A percentile compares a stretch with the other conserved stretches of the same genome.
Evolutionary conservation across 2,797 vertebrate species (phyloP).

Genomic region (Anguilla megastoma): DNA sequence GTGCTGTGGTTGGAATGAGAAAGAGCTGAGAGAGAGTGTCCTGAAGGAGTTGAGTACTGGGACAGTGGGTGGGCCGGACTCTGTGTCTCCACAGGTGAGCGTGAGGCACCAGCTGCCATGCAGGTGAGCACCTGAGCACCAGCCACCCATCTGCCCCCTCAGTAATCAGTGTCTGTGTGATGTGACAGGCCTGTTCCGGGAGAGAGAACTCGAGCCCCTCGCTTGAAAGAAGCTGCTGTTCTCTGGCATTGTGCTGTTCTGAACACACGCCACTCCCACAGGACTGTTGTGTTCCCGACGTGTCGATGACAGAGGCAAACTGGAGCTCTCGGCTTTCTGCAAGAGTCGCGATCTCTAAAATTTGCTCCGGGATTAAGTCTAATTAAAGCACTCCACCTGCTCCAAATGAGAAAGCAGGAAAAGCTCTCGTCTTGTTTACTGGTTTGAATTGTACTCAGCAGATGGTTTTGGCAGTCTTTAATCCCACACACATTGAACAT

Average conservation of each 20-base stretch:
- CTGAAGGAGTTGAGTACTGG: background rate
- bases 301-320: background rate
- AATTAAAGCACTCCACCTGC: constrained; percentile 47
- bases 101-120: constrained; percentile 13
- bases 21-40: background rate
- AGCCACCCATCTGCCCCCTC: constrained; percentile 1
- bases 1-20: background rate
- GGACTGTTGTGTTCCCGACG: background rate
- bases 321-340: background rate
- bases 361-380: constrained; percentile 44
- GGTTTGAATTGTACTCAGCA: constrained; percentile 43
- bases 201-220: constrained; percentile 5
- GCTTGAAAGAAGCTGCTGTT: background rate
- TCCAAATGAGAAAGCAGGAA: constrained; percentile 41
- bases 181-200: background rate
- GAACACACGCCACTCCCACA: background rate
- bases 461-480: constrained; percentile 45
- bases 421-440: constrained; percentile 40
- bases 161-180: background rate
- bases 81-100: constrained; percentile 29
- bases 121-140: background rate
- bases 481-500: constrained; percentile 10
- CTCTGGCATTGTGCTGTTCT: background rate
- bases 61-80: background rate
- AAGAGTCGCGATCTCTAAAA: constrained; percentile 7